Evolutionary conservation across 2,888 invertebrate species (phyloP).

Genomic region (Torymus tubicola): DNA sequence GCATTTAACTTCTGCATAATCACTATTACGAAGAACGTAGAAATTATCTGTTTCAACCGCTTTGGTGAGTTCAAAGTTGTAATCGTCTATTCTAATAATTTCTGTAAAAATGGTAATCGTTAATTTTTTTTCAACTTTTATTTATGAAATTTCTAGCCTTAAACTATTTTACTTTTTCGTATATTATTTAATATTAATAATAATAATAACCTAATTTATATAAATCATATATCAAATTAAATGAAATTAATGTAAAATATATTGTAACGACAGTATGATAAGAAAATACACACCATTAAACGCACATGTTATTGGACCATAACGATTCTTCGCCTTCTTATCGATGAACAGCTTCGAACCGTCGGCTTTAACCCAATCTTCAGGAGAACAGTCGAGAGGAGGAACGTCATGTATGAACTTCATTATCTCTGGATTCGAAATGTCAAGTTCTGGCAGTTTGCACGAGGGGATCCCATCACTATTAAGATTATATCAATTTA

Average conservation of each 20-base stretch:
- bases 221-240: not conserved
- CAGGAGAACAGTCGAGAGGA: constrained; percentile 82
- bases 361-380: constrained; percentile 86
- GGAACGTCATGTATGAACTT: constrained; percentile 82
- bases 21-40: constrained; percentile 82
- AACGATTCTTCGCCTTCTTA: constrained; percentile 74
- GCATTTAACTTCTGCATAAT: constrained; percentile 85
- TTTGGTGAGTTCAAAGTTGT: constrained; percentile 78
- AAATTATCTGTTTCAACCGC: constrained; percentile 78
- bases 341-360: constrained; percentile 78
- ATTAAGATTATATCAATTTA: not conserved
- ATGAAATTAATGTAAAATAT: not conserved
- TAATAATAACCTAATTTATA: too few species aligned
- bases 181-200: too few species aligned
- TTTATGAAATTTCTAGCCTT: too few species aligned
- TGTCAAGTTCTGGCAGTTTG: constrained; percentile 82
- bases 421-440: constrained; percentile 85
- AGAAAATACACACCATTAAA: constrained; percentile 67
- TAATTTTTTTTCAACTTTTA: too few species aligned
- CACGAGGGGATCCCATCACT: constrained; percentile 77
- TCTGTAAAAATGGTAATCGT: constrained; percentile 76
- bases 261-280: not conserved
- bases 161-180: too few species aligned
- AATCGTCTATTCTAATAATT: constrained; percentile 84
- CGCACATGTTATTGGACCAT: constrained; percentile 74